phyloP scores from a whole-genome alignment of 2,113 vertebrate species.

The Pseudois nayaur region DNA sequence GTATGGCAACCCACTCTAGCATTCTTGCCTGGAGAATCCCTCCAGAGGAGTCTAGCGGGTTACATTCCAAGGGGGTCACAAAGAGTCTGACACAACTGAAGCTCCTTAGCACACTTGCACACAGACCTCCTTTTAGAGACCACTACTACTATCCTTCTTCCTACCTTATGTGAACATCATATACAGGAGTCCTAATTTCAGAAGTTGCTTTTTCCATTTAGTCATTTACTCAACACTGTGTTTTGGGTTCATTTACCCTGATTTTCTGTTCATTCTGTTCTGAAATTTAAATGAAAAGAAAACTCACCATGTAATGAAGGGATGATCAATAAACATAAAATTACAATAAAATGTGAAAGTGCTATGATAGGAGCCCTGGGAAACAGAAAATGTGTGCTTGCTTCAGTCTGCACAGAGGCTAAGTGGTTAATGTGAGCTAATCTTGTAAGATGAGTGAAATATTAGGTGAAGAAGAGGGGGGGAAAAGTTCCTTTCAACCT shows the following conservation, averaged over 20 bases:
- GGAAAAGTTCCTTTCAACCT: rapidly evolving
- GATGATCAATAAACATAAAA: background rate
- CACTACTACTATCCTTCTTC: background rate
- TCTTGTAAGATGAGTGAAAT: background rate
- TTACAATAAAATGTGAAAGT: background rate
- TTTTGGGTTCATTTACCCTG: background rate
- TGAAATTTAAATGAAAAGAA: background rate
- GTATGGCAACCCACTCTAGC: background rate
- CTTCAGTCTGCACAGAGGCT: rapidly evolving
- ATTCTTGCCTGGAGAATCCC: background rate
- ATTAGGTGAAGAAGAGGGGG: background rate
- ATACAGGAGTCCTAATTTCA: background rate
- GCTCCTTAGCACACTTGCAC: background rate
- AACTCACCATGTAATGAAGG: background rate
- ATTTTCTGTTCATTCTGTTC: background rate
- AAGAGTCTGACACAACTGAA: background rate
- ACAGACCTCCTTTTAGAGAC: background rate
- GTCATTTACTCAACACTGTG: background rate
- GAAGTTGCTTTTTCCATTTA: background rate
- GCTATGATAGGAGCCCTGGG: rapidly evolving
- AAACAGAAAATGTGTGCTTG: background rate
- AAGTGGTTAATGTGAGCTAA: background rate
- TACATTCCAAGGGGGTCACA: background rate
- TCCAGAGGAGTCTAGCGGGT: background rate
- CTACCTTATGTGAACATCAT: too few relatives aligned